Percentiles rank a stretch among this genome's conserved stretches.
Conservation (phyloP, 2,888 invertebrate genomes). For the Aspidiotus destructor region DNA sequence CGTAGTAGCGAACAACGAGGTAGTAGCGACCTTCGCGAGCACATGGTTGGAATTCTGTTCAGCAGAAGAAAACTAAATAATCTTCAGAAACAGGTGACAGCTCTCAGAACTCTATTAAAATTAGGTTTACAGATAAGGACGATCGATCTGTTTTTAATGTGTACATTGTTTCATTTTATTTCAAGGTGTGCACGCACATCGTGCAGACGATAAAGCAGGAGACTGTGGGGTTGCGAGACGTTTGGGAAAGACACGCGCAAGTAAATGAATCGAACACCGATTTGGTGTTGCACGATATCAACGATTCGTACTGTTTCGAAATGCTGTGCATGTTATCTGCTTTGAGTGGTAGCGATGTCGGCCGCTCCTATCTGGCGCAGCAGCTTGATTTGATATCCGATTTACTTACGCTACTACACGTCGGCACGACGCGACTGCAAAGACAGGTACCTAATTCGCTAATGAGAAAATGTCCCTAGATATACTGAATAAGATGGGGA, state of each 20-base stretch:
- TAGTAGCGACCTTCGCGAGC: slow-evolving; percentile 72
- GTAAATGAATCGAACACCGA: slow-evolving; percentile 23
- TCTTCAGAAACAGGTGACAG: slow-evolving; percentile 73
- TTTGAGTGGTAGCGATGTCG: slow-evolving; percentile 83
- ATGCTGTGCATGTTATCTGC: slow-evolving; percentile 93
- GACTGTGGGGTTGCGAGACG: slow-evolving; percentile 73
- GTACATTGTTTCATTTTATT: too few relatives aligned
- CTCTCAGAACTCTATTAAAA: background rate
- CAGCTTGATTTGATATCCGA: slow-evolving; percentile 77
- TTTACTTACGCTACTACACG: slow-evolving; percentile 75
- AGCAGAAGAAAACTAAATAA: slow-evolving; percentile 87
- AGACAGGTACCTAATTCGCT: slow-evolving; percentile 61
- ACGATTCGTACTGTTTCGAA: slow-evolving; percentile 95
- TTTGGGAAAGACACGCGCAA: slow-evolving; percentile 62
- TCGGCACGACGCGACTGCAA: slow-evolving; percentile 88
- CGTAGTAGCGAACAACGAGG: slow-evolving; percentile 38
- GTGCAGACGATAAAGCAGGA: slow-evolving; percentile 85
- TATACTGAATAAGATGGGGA: background rate
- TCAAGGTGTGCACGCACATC: slow-evolving; percentile 73
- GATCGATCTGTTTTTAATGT: too few relatives aligned
- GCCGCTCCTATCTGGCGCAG: slow-evolving; percentile 79
- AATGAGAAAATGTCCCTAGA: slow-evolving; percentile 1
- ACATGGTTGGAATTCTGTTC: slow-evolving; percentile 93
- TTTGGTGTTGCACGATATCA: slow-evolving; percentile 37
- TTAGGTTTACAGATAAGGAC: too few relatives aligned